phyloP scores from a whole-genome alignment of 2,888 invertebrate genomes.

The Tupiocoris notatus region DNA sequence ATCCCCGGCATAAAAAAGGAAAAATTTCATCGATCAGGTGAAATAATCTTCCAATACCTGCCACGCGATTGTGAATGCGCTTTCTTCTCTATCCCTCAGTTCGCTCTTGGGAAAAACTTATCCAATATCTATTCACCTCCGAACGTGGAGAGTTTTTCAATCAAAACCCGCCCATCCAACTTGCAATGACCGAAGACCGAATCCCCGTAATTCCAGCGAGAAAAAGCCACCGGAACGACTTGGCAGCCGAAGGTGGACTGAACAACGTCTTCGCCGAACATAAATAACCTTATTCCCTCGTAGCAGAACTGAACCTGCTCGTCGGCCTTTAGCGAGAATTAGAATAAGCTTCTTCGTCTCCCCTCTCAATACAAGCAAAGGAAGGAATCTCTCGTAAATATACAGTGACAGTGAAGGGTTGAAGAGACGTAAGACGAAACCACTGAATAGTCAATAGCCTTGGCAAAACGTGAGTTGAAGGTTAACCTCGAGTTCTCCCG shows the following conservation, averaged over 20 bases:
- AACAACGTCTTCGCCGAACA: neutral
- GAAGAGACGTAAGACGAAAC: slow-evolving; percentile 25
- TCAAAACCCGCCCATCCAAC: slow-evolving; percentile 1
- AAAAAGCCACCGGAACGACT: neutral
- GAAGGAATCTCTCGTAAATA: slow-evolving; percentile 36
- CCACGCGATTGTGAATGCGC: neutral
- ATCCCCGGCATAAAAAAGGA: too few relatives aligned
- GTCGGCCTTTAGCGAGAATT: slow-evolving; percentile 26
- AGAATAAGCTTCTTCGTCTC: slow-evolving; percentile 19
- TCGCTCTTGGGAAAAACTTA: slow-evolving; percentile 16
- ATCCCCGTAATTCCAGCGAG: neutral
- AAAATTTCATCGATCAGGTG: too few relatives aligned
- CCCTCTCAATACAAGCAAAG: slow-evolving; percentile 3
- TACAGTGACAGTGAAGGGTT: slow-evolving; percentile 22
- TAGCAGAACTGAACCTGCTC: neutral
- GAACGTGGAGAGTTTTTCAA: slow-evolving; percentile 35
- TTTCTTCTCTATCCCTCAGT: neutral
- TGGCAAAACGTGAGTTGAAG: slow-evolving; percentile 34
- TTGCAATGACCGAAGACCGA: neutral
- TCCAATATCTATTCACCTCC: slow-evolving; percentile 17
- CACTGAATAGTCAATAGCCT: slow-evolving; percentile 39
- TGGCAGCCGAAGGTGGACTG: neutral
- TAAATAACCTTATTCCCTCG: slow-evolving; percentile 36
- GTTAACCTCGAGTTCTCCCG: slow-evolving; percentile 15
- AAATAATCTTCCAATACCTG: neutral